phyloP scores from a whole-genome alignment of 1,140 invertebrate species.

The Zaprionus capensis region DNA sequence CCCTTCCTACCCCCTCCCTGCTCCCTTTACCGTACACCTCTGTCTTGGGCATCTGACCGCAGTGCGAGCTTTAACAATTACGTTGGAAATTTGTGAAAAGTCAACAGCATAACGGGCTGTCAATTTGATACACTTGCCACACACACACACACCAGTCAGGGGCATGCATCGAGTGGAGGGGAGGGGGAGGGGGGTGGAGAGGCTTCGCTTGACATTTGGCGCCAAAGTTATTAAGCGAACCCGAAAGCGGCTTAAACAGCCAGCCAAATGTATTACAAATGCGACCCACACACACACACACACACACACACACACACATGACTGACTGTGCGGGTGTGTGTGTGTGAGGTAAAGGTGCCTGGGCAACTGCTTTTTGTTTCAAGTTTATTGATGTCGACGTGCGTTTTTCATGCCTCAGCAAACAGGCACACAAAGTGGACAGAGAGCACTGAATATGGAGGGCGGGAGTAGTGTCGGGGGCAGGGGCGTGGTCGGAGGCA shows the following conservation, averaged over 20 bases:
- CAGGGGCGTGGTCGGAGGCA: slow-evolving; percentile 22
- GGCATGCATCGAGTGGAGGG: background rate
- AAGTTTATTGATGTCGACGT: slow-evolving; percentile 77
- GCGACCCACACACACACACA: slow-evolving; percentile 23
- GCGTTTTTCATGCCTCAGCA: slow-evolving; percentile 73
- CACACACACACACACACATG: slow-evolving; percentile 9
- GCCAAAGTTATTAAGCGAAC: slow-evolving; percentile 74
- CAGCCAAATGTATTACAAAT: slow-evolving; percentile 70
- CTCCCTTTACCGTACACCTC: background rate
- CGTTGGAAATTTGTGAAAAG: slow-evolving; percentile 70
- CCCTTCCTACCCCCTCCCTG: background rate
- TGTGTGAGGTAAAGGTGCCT: slow-evolving; percentile 8
- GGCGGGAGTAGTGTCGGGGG: background rate
- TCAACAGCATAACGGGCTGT: slow-evolving; percentile 65
- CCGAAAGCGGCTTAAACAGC: slow-evolving; percentile 67
- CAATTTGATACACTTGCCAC: slow-evolving; percentile 76
- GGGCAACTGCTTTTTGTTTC: slow-evolving; percentile 57
- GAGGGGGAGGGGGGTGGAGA: background rate
- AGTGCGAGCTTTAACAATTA: slow-evolving; percentile 71
- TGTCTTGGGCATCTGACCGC: slow-evolving; percentile 32
- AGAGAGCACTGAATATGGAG: background rate
- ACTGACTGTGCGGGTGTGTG: background rate
- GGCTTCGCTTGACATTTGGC: slow-evolving; percentile 60
- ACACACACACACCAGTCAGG: slow-evolving; percentile 16
- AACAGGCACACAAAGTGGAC: slow-evolving; percentile 31